Evolutionary conservation across 2,888 invertebrate species (phyloP).

Genomic region (Dolichopus griseipennis): DNA sequence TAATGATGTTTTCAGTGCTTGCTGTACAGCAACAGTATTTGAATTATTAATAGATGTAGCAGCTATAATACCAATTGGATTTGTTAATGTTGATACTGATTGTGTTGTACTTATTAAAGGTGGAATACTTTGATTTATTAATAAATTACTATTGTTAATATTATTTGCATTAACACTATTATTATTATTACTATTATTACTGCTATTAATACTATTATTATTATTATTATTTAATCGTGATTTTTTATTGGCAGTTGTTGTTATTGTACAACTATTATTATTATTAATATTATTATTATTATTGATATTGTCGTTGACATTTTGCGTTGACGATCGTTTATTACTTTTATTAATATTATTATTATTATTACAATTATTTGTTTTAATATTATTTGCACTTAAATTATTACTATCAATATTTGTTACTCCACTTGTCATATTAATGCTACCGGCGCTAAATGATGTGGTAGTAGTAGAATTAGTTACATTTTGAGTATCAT

Average conservation of each 20-base stretch:
- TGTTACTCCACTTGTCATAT: background rate
- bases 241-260: slow-evolving; percentile 12
- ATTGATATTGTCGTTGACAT: slow-evolving; percentile 16
- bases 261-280: slow-evolving; percentile 8
- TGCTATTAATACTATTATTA: slow-evolving; percentile 21
- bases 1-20: slow-evolving; percentile 27
- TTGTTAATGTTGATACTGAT: slow-evolving; percentile 16
- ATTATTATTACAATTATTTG: slow-evolving; percentile 17
- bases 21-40: background rate
- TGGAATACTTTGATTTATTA: slow-evolving; percentile 22
- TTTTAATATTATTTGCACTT: slow-evolving; percentile 19
- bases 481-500: slow-evolving; percentile 4
- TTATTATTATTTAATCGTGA: slow-evolving; percentile 23
- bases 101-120: slow-evolving; percentile 14
- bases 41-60: slow-evolving; percentile 14
- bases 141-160: slow-evolving; percentile 23
- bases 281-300: slow-evolving; percentile 16
- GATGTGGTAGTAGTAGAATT: slow-evolving; percentile 3
- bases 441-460: background rate
- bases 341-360: slow-evolving; percentile 17
- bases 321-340: slow-evolving; percentile 12
- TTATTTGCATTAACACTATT: slow-evolving; percentile 23
- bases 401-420: slow-evolving; percentile 18
- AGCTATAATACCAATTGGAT: slow-evolving; percentile 15
- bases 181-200: slow-evolving; percentile 21